Conservation (phyloP, 1,140 invertebrate genomes). For the Brachionus angularis region DNA sequence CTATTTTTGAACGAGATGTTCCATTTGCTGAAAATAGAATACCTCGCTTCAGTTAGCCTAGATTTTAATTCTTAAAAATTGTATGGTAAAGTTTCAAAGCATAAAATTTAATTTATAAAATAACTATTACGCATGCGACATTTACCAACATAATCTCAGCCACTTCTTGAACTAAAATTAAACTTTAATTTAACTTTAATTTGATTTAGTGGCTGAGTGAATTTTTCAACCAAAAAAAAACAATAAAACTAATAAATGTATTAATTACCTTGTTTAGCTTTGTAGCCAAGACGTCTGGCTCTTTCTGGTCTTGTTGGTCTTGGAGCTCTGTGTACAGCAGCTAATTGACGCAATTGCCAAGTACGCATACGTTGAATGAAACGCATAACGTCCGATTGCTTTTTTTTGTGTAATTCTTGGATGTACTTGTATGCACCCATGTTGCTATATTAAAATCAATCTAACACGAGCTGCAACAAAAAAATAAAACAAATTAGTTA, state of each 20-base stretch:
- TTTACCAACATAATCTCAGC: background rate
- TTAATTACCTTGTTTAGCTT: slow-evolving; percentile 68
- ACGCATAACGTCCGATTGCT: slow-evolving; percentile 72
- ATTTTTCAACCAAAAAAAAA: background rate
- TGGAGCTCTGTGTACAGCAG: slow-evolving; percentile 85
- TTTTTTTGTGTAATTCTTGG: slow-evolving; percentile 96
- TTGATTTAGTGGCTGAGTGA: too few relatives aligned
- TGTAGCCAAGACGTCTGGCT: slow-evolving; percentile 89
- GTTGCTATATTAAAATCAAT: background rate
- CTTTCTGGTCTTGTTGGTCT: slow-evolving; percentile 96
- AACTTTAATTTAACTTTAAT: background rate
- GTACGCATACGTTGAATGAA: slow-evolving; percentile 74
- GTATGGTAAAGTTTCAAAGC: slow-evolving; percentile 43
- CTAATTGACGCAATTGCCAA: slow-evolving; percentile 96
- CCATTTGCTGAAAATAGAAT: background rate
- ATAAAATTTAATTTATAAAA: background rate
- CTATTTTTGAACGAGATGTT: background rate
- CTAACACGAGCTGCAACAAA: slow-evolving; percentile 1
- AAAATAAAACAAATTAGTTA: background rate
- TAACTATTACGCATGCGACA: slow-evolving; percentile 38
- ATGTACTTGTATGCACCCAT: slow-evolving; percentile 99
- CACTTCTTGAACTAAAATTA: background rate
- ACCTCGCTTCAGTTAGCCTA: slow-evolving; percentile 21
- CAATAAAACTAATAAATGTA: background rate
- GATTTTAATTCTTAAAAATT: background rate